A percentile compares a stretch with the other conserved stretches of the same genome.
phyloP scores from a whole-genome alignment of 1,140 invertebrate genomes.

The Belonocnema kinseyi region DNA sequence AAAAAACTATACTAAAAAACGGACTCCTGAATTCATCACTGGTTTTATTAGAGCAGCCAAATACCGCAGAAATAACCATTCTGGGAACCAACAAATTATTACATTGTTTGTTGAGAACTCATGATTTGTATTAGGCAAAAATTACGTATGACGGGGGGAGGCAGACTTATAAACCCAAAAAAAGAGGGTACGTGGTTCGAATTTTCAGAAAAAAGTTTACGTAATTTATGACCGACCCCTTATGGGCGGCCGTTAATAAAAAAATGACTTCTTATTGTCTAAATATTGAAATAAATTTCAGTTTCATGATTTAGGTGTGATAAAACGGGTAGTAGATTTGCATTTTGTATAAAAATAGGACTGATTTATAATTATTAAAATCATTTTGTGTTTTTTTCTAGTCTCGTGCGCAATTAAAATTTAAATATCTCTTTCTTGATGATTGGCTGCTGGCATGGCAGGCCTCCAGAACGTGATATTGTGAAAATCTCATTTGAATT shows the following conservation, averaged over 20 bases:
- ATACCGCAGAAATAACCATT: too few species aligned
- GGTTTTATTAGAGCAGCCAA: too few species aligned
- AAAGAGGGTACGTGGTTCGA: too few species aligned
- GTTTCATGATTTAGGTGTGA: conserved; percentile 18
- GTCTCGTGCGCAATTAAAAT: conserved; percentile 47
- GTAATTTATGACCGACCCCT: too few species aligned
- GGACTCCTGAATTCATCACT: too few species aligned
- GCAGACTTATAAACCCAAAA: too few species aligned
- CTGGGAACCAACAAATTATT: too few species aligned
- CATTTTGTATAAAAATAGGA: conserved; percentile 3
- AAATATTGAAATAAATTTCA: conserved; percentile 23
- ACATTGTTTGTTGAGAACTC: too few species aligned
- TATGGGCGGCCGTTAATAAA: not conserved
- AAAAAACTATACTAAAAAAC: too few species aligned
- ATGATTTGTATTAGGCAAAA: too few species aligned
- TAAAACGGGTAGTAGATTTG: not conserved
- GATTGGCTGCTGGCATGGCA: conserved; percentile 51
- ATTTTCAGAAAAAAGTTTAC: too few species aligned
- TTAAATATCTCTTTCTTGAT: conserved; percentile 48
- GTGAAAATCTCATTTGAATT: conserved; percentile 58
- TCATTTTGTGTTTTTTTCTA: conserved; percentile 45
- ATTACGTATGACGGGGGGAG: too few species aligned
- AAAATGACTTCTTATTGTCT: conserved; percentile 10
- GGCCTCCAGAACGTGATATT: conserved; percentile 58
- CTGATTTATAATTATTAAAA: not conserved